Conservation (phyloP, 1,140 invertebrate genomes). For the Drosophila sucinea region DNA sequence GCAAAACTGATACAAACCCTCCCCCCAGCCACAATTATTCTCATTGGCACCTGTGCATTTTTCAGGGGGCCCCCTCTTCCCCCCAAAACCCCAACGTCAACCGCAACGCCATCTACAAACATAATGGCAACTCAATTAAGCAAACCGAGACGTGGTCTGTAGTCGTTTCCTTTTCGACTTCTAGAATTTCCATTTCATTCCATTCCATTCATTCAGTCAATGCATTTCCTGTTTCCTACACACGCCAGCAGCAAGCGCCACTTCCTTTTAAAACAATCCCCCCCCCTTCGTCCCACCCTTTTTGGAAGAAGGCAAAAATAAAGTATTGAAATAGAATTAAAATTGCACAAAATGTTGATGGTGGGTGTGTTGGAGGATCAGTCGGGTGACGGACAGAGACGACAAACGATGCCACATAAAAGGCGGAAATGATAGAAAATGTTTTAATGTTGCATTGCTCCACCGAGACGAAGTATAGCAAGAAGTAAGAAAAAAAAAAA, state of each 20-base stretch:
- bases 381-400: slow-evolving; percentile 19
- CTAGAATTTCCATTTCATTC: slow-evolving; percentile 64
- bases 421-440: slow-evolving; percentile 76
- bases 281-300: slow-evolving; percentile 24
- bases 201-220: slow-evolving; percentile 56
- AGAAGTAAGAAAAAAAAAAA: background rate
- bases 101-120: slow-evolving; percentile 24
- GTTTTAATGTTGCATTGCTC: slow-evolving; percentile 69
- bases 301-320: background rate
- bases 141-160: slow-evolving; percentile 52
- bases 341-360: slow-evolving; percentile 69
- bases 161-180: slow-evolving; percentile 57
- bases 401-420: slow-evolving; percentile 55
- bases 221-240: slow-evolving; percentile 74
- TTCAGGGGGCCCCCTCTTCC: background rate
- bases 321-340: slow-evolving; percentile 71
- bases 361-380: slow-evolving; percentile 37
- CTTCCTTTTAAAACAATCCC: slow-evolving; percentile 55
- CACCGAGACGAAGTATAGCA: slow-evolving; percentile 2
- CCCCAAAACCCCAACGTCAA: too few species aligned
- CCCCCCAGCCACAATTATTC: background rate
- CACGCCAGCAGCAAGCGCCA: slow-evolving; percentile 56
- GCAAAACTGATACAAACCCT: background rate
- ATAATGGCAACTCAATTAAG: slow-evolving; percentile 78
- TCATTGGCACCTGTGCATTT: slow-evolving; percentile 14